Evolutionary conservation across 2,888 invertebrate species (phyloP).

Genomic region (Drosophila longiperda): DNA sequence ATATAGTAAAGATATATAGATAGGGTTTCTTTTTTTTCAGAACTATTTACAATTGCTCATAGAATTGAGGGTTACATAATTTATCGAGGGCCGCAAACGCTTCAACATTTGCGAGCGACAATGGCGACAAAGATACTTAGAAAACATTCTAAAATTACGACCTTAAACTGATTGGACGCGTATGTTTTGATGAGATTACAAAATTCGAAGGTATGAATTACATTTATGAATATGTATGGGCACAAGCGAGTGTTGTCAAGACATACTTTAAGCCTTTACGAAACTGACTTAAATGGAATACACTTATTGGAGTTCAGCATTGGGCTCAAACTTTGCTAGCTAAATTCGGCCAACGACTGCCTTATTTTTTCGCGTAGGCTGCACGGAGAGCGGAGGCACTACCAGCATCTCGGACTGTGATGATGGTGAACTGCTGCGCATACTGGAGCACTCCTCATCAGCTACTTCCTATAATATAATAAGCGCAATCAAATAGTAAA

Average conservation of each 20-base stretch:
- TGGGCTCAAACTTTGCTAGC: slow-evolving; percentile 18
- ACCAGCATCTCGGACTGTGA: slow-evolving; percentile 87
- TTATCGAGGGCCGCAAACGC: slow-evolving; percentile 55
- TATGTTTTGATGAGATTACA: slow-evolving; percentile 44
- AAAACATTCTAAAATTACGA: slow-evolving; percentile 47
- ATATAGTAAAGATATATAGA: slow-evolving; percentile 24
- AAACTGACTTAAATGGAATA: slow-evolving; percentile 67
- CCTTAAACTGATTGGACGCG: slow-evolving; percentile 60
- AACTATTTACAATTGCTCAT: slow-evolving; percentile 65
- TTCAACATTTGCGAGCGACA: slow-evolving; percentile 63
- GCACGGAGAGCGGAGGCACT: slow-evolving; percentile 92
- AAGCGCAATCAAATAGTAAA: slow-evolving; percentile 31
- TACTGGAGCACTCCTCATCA: slow-evolving; percentile 86
- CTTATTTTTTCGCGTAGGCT: slow-evolving; percentile 92
- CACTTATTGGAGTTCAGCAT: slow-evolving; percentile 38
- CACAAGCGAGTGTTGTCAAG: slow-evolving; percentile 35
- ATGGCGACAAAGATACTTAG: slow-evolving; percentile 43
- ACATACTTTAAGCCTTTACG: slow-evolving; percentile 36
- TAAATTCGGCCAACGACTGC: slow-evolving; percentile 87
- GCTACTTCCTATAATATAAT: slow-evolving; percentile 88
- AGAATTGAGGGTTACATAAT: slow-evolving; percentile 33
- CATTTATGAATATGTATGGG: slow-evolving; percentile 32
- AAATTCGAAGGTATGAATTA: slow-evolving; percentile 31
- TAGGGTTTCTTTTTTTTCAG: slow-evolving; percentile 7
- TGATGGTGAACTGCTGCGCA: slow-evolving; percentile 84